A percentile compares a stretch with the other conserved stretches of the same genome.
Conservation (phyloP, 2,113 vertebrate genomes). For the Ptyas mucosa region DNA sequence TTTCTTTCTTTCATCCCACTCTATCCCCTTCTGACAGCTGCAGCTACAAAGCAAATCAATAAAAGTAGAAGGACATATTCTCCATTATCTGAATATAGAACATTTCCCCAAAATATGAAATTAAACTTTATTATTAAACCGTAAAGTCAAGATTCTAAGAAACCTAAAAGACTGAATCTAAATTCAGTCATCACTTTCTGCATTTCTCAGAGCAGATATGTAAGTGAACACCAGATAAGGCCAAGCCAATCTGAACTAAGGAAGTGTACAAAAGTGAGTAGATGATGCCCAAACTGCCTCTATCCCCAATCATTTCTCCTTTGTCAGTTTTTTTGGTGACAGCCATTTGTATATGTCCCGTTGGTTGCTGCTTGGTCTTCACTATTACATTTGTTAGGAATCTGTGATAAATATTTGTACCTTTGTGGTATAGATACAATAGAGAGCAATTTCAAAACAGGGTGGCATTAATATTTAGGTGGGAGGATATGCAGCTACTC, state of each 20-base stretch:
- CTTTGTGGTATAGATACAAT: not conserved
- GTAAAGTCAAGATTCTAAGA: not conserved
- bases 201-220: not conserved
- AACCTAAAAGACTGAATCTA: not conserved
- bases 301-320: too few relatives aligned
- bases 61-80: not conserved
- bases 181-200: not conserved
- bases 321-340: not conserved
- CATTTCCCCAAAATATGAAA: not conserved
- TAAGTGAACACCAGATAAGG: not conserved
- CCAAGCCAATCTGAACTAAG: not conserved
- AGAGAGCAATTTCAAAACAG: not conserved
- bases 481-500: not conserved
- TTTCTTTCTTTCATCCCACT: not conserved
- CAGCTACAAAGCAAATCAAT: constrained; percentile 1
- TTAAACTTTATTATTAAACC: not conserved
- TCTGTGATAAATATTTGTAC: not conserved
- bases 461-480: not conserved
- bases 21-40: not conserved
- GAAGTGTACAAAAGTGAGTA: not conserved
- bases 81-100: not conserved
- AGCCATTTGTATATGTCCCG: not conserved
- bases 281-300: not conserved
- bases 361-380: not conserved
- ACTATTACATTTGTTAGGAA: not conserved